Conservation (phyloP, 2,888 invertebrate species). For the Andrena bicolor region DNA sequence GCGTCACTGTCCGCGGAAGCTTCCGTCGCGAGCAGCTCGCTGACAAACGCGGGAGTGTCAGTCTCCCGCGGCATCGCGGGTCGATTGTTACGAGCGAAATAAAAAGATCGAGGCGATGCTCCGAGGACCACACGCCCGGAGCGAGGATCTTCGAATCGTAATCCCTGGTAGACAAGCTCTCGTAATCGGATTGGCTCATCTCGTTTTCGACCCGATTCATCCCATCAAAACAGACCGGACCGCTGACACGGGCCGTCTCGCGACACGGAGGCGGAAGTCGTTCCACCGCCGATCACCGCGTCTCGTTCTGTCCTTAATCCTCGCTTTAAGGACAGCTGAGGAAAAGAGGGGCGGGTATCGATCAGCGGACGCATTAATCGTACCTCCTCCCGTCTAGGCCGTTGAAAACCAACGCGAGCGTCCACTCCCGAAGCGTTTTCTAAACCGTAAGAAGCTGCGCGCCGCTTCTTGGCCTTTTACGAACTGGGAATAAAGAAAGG, state of each 20-base stretch:
- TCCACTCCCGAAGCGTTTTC: not conserved
- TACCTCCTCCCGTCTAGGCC: not conserved
- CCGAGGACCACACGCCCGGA: conserved; percentile 4
- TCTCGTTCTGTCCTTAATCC: conserved; percentile 29
- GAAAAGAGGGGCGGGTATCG: conserved; percentile 5
- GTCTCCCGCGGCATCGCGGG: not conserved
- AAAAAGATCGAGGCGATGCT: not conserved
- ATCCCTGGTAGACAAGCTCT: conserved; percentile 73
- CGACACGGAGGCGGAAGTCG: conserved; percentile 46
- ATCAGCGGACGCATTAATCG: conserved; percentile 29
- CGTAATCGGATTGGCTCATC: conserved; percentile 77
- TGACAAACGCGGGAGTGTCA: not conserved
- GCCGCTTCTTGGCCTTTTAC: conserved; percentile 12
- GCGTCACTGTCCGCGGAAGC: conserved; percentile 33
- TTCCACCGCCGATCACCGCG: conserved; percentile 42
- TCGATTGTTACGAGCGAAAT: not conserved
- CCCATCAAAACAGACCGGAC: conserved; percentile 73
- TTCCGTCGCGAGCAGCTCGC: conserved; percentile 1
- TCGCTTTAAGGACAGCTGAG: conserved; percentile 17
- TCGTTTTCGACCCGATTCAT: conserved; percentile 72
- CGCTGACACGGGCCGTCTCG: conserved; percentile 31
- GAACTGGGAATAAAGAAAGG: conserved; percentile 31
- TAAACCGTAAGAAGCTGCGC: conserved; percentile 23
- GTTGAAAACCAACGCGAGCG: not conserved
- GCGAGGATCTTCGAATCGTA: conserved; percentile 27